Evolutionary conservation across 2,797 vertebrate genomes (phyloP).

Genomic region (Rhinatrema bivittatum): DNA sequence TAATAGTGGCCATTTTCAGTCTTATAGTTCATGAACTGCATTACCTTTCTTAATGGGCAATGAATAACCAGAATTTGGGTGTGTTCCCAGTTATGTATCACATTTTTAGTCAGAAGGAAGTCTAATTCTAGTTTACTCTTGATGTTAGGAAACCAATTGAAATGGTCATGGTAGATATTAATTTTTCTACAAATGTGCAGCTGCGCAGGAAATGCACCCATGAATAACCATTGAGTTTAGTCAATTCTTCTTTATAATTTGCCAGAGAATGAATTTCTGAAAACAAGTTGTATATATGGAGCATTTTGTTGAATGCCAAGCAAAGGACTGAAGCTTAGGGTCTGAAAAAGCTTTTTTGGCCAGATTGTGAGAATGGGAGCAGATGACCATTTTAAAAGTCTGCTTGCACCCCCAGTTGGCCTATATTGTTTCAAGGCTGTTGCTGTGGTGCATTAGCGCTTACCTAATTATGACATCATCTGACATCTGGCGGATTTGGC

Average conservation of each 20-base stretch:
- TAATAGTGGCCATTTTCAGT: not conserved
- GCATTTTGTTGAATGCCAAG: constrained; percentile 32
- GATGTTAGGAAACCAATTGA: too few relatives aligned
- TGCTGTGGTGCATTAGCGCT: constrained; percentile 49
- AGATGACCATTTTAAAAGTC: constrained; percentile 23
- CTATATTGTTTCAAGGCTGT: constrained; percentile 56
- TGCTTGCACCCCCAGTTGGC: constrained; percentile 25
- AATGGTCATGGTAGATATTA: too few relatives aligned
- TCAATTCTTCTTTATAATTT: not conserved
- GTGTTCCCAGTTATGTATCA: too few relatives aligned
- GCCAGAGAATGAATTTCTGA: too few relatives aligned
- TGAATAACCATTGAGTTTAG: not conserved
- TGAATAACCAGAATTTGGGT: too few relatives aligned
- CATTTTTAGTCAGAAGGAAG: too few relatives aligned
- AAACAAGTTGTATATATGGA: constrained; percentile 8
- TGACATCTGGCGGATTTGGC: constrained; percentile 78
- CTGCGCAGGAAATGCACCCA: not conserved
- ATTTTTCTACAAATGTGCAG: not conserved
- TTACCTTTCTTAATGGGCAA: too few relatives aligned
- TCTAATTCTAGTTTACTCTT: too few relatives aligned
- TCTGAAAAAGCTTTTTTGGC: constrained; percentile 14
- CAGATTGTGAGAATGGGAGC: constrained; percentile 16
- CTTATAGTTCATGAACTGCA: not conserved
- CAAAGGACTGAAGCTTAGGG: constrained; percentile 21
- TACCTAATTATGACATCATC: constrained; percentile 56